phyloP scores from a whole-genome alignment of 2,888 invertebrate genomes.

The Amorpha juglandis region DNA sequence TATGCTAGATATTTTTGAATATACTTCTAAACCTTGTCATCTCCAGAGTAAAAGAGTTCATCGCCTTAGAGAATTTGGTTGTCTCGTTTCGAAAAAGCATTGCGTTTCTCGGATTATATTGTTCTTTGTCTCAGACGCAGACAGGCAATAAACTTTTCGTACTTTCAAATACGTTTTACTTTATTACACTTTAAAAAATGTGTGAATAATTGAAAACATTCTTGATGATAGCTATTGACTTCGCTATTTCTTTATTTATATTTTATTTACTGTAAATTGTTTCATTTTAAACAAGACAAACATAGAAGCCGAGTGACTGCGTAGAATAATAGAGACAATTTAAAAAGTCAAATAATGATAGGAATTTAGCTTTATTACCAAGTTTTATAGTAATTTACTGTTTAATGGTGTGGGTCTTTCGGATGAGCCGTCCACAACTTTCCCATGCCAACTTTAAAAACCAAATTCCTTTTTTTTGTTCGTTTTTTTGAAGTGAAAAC shows the following conservation, averaged over 20 bases:
- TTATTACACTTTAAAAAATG: not conserved
- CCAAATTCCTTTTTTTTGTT: no score
- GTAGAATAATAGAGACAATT: no score
- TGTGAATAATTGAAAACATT: not conserved
- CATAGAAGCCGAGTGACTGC: not conserved
- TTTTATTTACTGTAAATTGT: no score
- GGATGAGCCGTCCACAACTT: no score
- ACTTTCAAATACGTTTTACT: not conserved
- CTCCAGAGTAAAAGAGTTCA: not conserved
- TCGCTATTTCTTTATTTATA: not conserved
- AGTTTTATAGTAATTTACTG: no score
- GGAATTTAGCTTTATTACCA: no score
- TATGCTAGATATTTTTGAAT: not conserved
- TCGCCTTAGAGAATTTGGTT: not conserved
- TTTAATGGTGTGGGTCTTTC: no score
- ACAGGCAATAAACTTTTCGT: slow-evolving; percentile 3
- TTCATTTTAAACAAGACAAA: no score
- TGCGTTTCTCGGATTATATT: not conserved
- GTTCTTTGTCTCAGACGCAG: slow-evolving; percentile 3
- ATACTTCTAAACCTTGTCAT: not conserved
- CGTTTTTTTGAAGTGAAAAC: no score
- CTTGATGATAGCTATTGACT: no score
- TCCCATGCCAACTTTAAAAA: no score
- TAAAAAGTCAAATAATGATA: no score
- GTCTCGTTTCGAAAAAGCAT: not conserved